These are phyloP conservation scores for Valencia hispanica DNA, from an alignment of 2,797 vertebrate species.

Conservation along the genomic window DNA sequence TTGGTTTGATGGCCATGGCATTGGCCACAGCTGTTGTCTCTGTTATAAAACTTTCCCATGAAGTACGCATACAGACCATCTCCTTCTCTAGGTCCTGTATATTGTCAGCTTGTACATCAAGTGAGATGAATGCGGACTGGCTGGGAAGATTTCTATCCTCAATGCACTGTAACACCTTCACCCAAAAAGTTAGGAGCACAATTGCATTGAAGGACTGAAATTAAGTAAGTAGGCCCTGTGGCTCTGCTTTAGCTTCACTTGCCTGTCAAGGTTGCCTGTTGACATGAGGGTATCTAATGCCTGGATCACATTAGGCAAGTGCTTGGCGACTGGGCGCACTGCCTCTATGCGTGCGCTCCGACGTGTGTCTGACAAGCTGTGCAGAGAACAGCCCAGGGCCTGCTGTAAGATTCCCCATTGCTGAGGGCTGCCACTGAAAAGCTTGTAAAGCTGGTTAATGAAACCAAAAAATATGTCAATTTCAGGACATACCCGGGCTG, in stretches of 20 bases:
- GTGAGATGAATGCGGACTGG: neutral
- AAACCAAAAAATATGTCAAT: conserved; percentile 29
- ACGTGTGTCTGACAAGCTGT: conserved; percentile 21
- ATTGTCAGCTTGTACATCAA: neutral
- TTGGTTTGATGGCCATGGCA: neutral
- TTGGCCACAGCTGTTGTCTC: neutral
- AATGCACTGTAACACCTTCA: conserved; percentile 1
- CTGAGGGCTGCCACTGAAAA: conserved; percentile 23
- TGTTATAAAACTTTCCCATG: neutral
- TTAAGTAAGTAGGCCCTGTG: neutral
- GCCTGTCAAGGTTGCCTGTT: neutral
- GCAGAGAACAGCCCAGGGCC: conserved; percentile 23
- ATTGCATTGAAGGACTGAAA: conserved; percentile 9
- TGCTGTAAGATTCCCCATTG: conserved; percentile 25
- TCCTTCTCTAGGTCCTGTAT: neutral
- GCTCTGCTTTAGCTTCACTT: conserved; percentile 1
- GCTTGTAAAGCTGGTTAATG: conserved; percentile 29
- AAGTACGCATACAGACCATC: neutral
- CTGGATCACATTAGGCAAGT: neutral
- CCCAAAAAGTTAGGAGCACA: neutral
- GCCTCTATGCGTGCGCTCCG: neutral
- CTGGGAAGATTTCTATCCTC: neutral
- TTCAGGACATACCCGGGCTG: conserved; percentile 1
- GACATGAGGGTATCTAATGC: neutral
- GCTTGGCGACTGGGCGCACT: neutral